Evolutionary conservation across 2,113 vertebrate genomes (phyloP).

Genomic region (Neotoma lepida): DNA sequence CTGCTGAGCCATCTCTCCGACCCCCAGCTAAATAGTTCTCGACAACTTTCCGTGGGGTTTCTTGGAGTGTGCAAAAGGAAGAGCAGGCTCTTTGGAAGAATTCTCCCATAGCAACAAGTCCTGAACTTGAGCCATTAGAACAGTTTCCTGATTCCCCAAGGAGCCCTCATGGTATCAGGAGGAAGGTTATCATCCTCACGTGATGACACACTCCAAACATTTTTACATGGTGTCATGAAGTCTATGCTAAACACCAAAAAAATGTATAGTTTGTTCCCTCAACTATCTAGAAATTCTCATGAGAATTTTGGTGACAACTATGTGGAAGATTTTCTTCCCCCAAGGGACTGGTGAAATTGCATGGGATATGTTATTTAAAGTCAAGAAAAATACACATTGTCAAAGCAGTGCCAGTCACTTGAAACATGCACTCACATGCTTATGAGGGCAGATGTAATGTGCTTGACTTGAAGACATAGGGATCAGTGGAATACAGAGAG

Average conservation of each 20-base stretch:
- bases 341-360: constrained; percentile 7
- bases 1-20: no score
- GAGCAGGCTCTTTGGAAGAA: background rate
- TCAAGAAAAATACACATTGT: constrained; percentile 3
- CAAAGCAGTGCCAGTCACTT: constrained; percentile 47
- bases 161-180: background rate
- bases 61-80: background rate
- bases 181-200: background rate
- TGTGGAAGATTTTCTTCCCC: constrained; percentile 24
- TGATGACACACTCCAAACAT: background rate
- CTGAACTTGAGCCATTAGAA: background rate
- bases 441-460: background rate
- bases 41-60: background rate
- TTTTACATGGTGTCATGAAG: background rate
- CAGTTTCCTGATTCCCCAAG: background rate
- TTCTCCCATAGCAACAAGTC: background rate
- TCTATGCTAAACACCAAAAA: background rate
- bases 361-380: constrained; percentile 36
- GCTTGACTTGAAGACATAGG: constrained; percentile 27
- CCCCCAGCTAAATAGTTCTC: background rate
- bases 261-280: background rate
- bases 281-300: constrained; percentile 18
- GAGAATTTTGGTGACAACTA: constrained; percentile 49
- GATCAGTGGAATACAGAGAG: background rate
- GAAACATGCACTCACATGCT: constrained; percentile 21